These are phyloP conservation scores for Silurus lanzhouensis DNA, from an alignment of 2,797 vertebrate species.

Conservation along the genomic window DNA sequence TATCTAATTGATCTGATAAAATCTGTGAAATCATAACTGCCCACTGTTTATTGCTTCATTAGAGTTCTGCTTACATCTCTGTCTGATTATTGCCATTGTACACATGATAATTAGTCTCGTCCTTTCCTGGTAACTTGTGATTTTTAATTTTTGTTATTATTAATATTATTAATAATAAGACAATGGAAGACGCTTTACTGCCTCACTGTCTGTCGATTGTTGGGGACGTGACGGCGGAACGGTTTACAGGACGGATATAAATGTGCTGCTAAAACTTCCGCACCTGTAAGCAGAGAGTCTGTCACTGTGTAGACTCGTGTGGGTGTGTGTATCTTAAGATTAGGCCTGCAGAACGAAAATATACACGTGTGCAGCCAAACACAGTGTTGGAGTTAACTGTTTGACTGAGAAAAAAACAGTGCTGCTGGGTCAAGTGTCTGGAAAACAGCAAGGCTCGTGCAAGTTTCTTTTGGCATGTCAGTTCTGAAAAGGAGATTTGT, in stretches of 20 bases:
- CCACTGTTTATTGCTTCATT: constrained; percentile 11
- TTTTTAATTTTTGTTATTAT: not conserved
- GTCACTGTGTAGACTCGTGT: not conserved
- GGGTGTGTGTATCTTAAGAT: not conserved
- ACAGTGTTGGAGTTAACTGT: not conserved
- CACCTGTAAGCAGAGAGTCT: constrained; percentile 12
- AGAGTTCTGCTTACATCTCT: constrained; percentile 9
- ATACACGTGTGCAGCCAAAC: not conserved
- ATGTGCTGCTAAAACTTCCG: not conserved
- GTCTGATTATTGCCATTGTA: not conserved
- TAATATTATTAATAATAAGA: not conserved
- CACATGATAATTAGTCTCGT: not conserved
- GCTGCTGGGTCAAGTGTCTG: constrained; percentile 14
- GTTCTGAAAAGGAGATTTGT: not conserved
- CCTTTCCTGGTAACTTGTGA: not conserved
- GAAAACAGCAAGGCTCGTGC: not conserved
- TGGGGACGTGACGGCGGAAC: not conserved
- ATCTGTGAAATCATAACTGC: constrained; percentile 29
- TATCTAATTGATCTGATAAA: constrained; percentile 35
- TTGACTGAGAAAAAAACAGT: not conserved
- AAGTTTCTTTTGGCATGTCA: not conserved
- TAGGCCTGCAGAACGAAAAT: not conserved
- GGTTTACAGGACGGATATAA: not conserved
- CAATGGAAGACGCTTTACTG: not conserved
- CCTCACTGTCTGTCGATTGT: not conserved